These are phyloP conservation scores for Diogma glabrata DNA, from an alignment of 2,888 invertebrate genomes.

Conservation along the genomic window DNA sequence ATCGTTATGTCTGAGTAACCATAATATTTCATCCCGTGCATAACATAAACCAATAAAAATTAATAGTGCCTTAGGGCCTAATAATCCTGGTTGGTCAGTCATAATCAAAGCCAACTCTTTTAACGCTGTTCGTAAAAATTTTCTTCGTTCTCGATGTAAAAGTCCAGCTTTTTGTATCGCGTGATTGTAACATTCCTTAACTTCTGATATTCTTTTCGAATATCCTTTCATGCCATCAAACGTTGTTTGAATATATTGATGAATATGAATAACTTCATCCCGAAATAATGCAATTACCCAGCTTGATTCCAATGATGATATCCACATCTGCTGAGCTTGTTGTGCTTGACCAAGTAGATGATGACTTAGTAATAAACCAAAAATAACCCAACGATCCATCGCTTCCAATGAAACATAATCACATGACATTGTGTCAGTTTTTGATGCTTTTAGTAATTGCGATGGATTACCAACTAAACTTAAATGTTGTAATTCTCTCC, in stretches of 20 bases:
- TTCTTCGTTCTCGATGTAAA: conserved; percentile 88
- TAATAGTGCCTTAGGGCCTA: conserved; percentile 94
- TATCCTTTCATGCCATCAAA: conserved; percentile 95
- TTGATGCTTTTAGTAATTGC: conserved; percentile 86
- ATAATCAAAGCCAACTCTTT: conserved; percentile 91
- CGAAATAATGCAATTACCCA: conserved; percentile 92
- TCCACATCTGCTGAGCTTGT: conserved; percentile 77
- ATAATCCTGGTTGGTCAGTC: conserved; percentile 93
- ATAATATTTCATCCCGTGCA: conserved; percentile 92
- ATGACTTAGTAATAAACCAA: conserved; percentile 86
- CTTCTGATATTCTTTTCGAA: conserved; percentile 83
- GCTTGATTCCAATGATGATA: conserved; percentile 79
- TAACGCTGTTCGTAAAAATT: conserved; percentile 88
- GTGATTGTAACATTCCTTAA: conserved; percentile 87
- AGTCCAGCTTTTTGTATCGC: conserved; percentile 85
- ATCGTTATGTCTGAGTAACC: conserved; percentile 92
- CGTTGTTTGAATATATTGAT: conserved; percentile 81
- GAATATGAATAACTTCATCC: conserved; percentile 94
- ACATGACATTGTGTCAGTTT: conserved; percentile 93
- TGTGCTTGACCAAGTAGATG: conserved; percentile 72
- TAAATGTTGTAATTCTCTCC: conserved; percentile 85
- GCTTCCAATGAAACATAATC: conserved; percentile 92
- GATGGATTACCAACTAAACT: conserved; percentile 90
- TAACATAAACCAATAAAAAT: conserved; percentile 94
- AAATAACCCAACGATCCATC: conserved; percentile 95